Base-by-base conservation (phyloP, 2,888 invertebrate species). In the Hoplodrina ambigua region DNA sequence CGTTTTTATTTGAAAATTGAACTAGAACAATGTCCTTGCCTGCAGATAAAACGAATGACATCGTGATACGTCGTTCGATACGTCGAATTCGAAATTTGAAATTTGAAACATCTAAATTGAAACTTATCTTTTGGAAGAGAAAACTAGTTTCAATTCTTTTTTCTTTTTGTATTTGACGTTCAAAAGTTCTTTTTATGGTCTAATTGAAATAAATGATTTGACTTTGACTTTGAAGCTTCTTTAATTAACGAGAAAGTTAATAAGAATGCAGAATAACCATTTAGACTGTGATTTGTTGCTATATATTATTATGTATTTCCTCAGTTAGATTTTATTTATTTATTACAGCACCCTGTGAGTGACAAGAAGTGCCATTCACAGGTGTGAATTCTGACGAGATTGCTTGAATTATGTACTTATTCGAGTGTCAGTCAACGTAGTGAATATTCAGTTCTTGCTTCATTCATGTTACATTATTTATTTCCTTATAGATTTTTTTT, bases 321-420 rank as follows among this genome's bases (percentile, higher is more conserved):
- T 3, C 7, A 15, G 25, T 49, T 17, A 13, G 37, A 19, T 57
- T 25, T 37, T 10, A 11, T 41, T 13, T 41, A 41, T 13, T 46
- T 46, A 46, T 46, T 46, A 4, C 2, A 10, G 17, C 46, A 17
- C 46, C 46, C 17, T 68, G 33, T 49, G 53, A 58, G 11, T 58
- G 73, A 54, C 56, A 67, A 46, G 61, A 61, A 57, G 25, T 74
- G 61, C 49, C 61, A 75, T 58, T 62, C 73, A 20, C 75, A 69
- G 57, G 50, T 75, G 73, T 20, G 53, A 33, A 13, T 8, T 50
- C 49, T 33, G 63, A 20, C 54, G 50, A 54, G 50, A 75, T 59
- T 59, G 46, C 57, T 64, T 64, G 44, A 76, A 19, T 70, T 70
- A 76, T 70, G 7, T 57, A 20, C 56, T 25, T 57, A 75, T 70